Evolutionary conservation across 2,797 vertebrate genomes (phyloP).

Genomic region (Dryobates pubescens): DNA sequence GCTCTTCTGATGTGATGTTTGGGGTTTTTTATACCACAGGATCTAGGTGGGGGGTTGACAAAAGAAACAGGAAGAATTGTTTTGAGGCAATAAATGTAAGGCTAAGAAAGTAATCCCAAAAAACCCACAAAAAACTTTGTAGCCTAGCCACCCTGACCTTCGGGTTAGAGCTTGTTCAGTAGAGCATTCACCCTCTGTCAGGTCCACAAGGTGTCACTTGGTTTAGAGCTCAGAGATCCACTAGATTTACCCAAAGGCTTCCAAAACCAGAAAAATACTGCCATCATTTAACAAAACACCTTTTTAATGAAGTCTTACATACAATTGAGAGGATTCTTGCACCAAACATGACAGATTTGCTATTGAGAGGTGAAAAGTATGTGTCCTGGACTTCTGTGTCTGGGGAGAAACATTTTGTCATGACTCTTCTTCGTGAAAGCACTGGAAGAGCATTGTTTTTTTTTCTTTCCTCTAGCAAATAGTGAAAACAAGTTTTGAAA

Average conservation of each 20-base stretch:
- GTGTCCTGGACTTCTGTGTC: not conserved
- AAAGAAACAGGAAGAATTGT: not conserved
- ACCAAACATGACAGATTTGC: not conserved
- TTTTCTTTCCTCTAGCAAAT: not conserved
- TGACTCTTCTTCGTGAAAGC: not conserved
- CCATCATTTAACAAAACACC: not conserved
- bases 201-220: not conserved
- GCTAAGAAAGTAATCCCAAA: not conserved
- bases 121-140: not conserved
- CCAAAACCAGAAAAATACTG: not conserved
- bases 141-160: not conserved
- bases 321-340: not conserved
- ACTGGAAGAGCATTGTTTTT: slow-evolving; percentile 17
- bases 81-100: not conserved
- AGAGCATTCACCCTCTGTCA: not conserved
- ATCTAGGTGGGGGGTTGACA: not conserved
- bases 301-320: not conserved
- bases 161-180: accelerated
- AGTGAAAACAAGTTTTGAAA: slow-evolving; percentile 51
- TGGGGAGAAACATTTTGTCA: not conserved
- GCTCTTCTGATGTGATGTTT: not conserved
- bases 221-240: not conserved
- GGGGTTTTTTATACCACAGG: not conserved
- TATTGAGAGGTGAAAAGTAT: not conserved
- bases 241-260: not conserved